phyloP scores from a whole-genome alignment of 2,888 invertebrate species.

The Eupithecia subfuscata region DNA sequence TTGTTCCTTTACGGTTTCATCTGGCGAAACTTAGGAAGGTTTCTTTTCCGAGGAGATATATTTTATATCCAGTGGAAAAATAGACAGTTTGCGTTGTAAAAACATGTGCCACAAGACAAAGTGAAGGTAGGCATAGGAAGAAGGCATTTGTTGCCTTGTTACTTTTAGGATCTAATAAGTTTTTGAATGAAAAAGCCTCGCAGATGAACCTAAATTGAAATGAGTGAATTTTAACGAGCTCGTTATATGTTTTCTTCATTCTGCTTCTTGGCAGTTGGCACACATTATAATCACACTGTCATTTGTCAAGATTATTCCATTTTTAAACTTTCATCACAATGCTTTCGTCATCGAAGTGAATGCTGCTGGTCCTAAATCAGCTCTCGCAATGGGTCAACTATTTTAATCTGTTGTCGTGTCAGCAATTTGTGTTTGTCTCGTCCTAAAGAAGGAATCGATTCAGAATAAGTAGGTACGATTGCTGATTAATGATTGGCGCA shows the following conservation, averaged over 20 bases:
- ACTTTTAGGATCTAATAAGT: not conserved
- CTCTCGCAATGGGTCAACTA: conserved; percentile 41
- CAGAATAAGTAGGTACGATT: not conserved
- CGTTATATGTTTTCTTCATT: not conserved
- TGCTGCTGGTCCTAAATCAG: conserved; percentile 29
- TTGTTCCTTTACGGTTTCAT: not conserved
- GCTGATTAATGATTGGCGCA: not conserved
- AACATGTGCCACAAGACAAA: not conserved
- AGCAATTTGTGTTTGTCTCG: conserved; percentile 31
- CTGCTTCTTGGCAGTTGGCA: conserved; percentile 8
- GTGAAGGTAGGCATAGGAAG: not conserved
- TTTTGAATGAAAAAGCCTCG: not conserved
- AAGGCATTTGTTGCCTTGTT: not conserved
- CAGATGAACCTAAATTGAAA: not conserved
- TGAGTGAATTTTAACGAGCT: not conserved
- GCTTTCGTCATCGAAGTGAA: conserved; percentile 24
- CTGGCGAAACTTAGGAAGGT: not conserved
- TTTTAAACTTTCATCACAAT: conserved; percentile 16
- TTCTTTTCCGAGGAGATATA: not conserved
- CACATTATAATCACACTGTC: conserved; percentile 15
- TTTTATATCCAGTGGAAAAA: not conserved
- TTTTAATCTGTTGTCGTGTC: conserved; percentile 38
- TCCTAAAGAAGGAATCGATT: conserved; percentile 11
- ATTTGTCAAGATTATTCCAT: conserved; percentile 26
- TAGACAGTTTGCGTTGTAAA: not conserved